These are phyloP conservation scores for Leptobrachium leishanense DNA, from an alignment of 2,113 vertebrate genomes.

Conservation along the genomic window DNA sequence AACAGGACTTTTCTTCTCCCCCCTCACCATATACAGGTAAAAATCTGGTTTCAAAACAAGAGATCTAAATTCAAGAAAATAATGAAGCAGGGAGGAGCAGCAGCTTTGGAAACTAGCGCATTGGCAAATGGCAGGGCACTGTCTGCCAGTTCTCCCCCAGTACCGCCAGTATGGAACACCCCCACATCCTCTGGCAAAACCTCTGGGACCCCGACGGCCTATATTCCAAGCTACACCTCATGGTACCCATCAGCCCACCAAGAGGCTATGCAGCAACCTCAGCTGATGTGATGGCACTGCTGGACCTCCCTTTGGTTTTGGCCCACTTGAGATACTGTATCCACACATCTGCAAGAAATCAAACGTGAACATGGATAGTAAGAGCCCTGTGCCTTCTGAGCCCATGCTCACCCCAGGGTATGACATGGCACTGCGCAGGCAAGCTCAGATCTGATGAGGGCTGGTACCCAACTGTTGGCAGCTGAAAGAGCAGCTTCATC, in stretches of 20 bases:
- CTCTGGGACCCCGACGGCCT: slow-evolving; percentile 81
- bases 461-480: slow-evolving; percentile 66
- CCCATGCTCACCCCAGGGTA: slow-evolving; percentile 56
- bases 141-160: slow-evolving; percentile 83
- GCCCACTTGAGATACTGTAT: slow-evolving; percentile 49
- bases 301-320: slow-evolving; percentile 40
- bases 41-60: slow-evolving; percentile 97
- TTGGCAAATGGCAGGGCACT: slow-evolving; percentile 87
- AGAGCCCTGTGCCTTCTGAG: slow-evolving; percentile 59
- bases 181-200: slow-evolving; percentile 86
- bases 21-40: slow-evolving; percentile 70
- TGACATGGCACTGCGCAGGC: slow-evolving; percentile 47
- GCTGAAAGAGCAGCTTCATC: slow-evolving; percentile 67
- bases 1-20: slow-evolving; percentile 6
- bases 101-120: slow-evolving; percentile 82
- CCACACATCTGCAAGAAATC: neutral
- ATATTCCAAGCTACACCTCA: slow-evolving; percentile 98
- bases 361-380: slow-evolving; percentile 11
- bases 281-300: slow-evolving; percentile 86
- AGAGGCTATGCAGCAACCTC: slow-evolving; percentile 98
- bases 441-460: slow-evolving; percentile 72
- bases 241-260: slow-evolving; percentile 97
- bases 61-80: slow-evolving; percentile 95
- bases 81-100: slow-evolving; percentile 91
- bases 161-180: slow-evolving; percentile 91